Evolutionary conservation across 2,888 invertebrate genomes (phyloP).

Genomic region (Caenorhabditis wallacei): DNA sequence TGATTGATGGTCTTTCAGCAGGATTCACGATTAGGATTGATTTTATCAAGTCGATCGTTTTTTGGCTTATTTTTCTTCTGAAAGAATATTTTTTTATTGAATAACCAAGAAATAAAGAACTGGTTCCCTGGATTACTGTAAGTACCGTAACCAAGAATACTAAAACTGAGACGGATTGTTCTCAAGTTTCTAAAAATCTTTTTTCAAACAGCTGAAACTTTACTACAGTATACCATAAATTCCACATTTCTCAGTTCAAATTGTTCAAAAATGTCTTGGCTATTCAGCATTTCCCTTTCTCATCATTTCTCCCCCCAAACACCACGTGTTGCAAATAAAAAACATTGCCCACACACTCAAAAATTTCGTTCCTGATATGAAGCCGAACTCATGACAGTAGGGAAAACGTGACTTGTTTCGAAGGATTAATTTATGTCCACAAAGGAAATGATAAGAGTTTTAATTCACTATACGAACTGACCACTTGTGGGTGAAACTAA

Average conservation of each 20-base stretch:
- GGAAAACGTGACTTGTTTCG: constrained; percentile 13
- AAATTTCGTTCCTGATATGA: neutral
- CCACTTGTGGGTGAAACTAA: neutral
- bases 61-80: constrained; percentile 11
- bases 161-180: too few relatives aligned
- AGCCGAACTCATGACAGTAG: constrained; percentile 19
- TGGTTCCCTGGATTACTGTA: too few relatives aligned
- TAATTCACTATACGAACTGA: neutral
- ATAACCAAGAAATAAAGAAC: too few relatives aligned
- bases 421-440: neutral
- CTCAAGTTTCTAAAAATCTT: too few relatives aligned
- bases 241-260: too few relatives aligned
- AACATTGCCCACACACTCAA: constrained; percentile 20
- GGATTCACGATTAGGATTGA: constrained; percentile 53
- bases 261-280: too few relatives aligned
- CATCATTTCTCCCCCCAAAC: neutral
- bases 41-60: constrained; percentile 55
- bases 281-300: neutral
- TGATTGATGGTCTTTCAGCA: constrained; percentile 44
- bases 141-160: too few relatives aligned
- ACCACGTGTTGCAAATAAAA: neutral
- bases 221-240: too few relatives aligned
- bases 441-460: neutral
- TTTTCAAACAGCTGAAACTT: too few relatives aligned
- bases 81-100: neutral